Evolutionary conservation across 92 coral and sea anemone species (phyloP).

Genomic region (Paragorgia papillata): DNA sequence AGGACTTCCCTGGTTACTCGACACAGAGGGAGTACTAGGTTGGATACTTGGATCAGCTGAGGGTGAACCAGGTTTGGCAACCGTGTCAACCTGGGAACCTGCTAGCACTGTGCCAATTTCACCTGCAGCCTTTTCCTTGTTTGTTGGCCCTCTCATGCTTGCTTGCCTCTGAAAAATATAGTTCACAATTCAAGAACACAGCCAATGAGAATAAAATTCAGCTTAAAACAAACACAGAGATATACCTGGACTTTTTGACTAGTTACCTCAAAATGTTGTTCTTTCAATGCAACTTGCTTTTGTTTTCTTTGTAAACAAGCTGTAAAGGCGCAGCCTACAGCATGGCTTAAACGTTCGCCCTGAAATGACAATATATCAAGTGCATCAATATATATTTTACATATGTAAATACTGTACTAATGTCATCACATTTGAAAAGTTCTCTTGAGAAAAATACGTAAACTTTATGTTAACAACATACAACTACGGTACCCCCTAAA

Average conservation of each 20-base stretch:
- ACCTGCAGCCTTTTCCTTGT: constrained; percentile 39
- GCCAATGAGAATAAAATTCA: neutral
- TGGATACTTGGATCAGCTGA: neutral
- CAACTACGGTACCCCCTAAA: too few species aligned
- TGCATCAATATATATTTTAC: neutral
- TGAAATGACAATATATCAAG: constrained; percentile 13
- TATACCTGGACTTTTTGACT: neutral
- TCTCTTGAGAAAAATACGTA: too few species aligned
- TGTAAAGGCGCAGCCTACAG: constrained; percentile 99
- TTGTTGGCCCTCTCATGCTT: constrained; percentile 27
- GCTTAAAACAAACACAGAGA: too few species aligned
- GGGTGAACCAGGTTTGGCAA: constrained; percentile 8
- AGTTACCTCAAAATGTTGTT: constrained; percentile 55
- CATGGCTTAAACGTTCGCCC: constrained; percentile 99
- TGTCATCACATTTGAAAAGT: neutral
- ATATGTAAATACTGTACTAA: neutral
- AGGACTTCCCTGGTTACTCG: constrained; percentile 59
- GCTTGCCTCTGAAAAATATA: constrained; percentile 3
- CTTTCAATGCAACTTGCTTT: constrained; percentile 89
- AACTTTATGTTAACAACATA: too few species aligned
- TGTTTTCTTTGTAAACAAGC: constrained; percentile 98
- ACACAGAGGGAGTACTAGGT: constrained; percentile 32
- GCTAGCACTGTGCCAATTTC: constrained; percentile 19
- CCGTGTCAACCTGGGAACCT: constrained; percentile 11
- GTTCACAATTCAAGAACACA: neutral